phyloP scores from a whole-genome alignment of 53 echinoderm and acorn worm genomes.

The Zoroaster sp. region DNA sequence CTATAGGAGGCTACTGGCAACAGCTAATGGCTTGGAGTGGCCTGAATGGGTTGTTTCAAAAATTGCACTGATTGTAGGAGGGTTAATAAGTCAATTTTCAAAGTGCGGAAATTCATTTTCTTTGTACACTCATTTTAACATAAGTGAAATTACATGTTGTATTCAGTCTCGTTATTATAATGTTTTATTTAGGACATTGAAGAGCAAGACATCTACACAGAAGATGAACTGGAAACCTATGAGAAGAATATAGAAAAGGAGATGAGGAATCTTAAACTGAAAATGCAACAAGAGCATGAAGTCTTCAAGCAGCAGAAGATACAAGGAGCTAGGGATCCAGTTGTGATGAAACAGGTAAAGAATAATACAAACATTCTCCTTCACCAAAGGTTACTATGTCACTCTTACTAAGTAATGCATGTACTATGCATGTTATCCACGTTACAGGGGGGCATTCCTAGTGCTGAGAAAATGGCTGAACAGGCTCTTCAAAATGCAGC shows the following conservation, averaged over 20 bases:
- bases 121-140: neutral
- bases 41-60: no score
- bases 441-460: conserved; percentile 2
- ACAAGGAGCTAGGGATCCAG: conserved; percentile 19
- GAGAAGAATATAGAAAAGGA: conserved; percentile 52
- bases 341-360: conserved; percentile 66
- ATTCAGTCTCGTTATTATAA: neutral
- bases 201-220: conserved; percentile 73
- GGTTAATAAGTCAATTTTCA: neutral
- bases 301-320: conserved; percentile 19
- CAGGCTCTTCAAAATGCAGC: neutral
- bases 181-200: conserved; percentile 66
- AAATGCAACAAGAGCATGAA: conserved; percentile 50
- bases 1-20: no score
- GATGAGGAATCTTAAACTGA: conserved; percentile 44
- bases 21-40: no score
- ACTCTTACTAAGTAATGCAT: no score
- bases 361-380: neutral
- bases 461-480: neutral
- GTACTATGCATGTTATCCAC: conserved; percentile 24
- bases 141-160: neutral
- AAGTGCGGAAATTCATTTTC: neutral
- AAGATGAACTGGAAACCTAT: conserved; percentile 80
- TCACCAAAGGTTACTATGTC: neutral
- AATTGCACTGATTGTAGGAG: no score